A percentile compares a stretch with the other conserved stretches of the same genome.
Evolutionary conservation across 2,113 vertebrate species (phyloP).

Genomic region (Clarias batrachus): DNA sequence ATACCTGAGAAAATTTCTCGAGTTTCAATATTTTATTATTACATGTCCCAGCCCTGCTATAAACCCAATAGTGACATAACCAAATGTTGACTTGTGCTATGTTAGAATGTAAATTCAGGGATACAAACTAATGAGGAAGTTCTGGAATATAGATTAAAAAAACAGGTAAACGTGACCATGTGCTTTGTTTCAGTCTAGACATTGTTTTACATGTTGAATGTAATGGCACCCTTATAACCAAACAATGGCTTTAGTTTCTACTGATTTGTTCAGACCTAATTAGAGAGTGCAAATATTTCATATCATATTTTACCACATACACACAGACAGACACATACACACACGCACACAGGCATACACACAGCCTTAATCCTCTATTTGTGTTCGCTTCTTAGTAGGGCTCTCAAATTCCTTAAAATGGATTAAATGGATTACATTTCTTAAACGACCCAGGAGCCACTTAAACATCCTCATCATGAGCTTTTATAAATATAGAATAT

Average conservation of each 20-base stretch:
- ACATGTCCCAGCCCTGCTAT: background rate
- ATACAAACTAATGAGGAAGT: background rate
- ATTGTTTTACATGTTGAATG: background rate
- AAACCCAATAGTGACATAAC: background rate
- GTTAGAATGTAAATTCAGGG: background rate
- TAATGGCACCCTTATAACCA: background rate
- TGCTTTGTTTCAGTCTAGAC: constrained; percentile 27
- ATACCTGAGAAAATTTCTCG: background rate
- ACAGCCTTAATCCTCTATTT: constrained; percentile 18
- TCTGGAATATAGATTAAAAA: background rate
- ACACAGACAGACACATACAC: constrained; percentile 4
- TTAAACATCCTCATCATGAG: background rate
- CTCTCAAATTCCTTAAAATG: constrained; percentile 3
- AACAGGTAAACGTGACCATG: background rate
- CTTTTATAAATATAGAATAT: background rate
- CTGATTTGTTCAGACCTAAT: constrained; percentile 24
- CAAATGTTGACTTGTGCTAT: background rate
- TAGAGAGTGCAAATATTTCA: constrained; percentile 44
- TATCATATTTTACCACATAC: constrained; percentile 39
- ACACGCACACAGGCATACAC: constrained; percentile 5
- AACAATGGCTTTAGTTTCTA: constrained; percentile 26
- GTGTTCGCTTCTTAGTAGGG: constrained; percentile 1
- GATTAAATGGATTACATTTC: constrained; percentile 22
- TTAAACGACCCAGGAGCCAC: background rate
- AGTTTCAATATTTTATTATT: background rate